These are phyloP conservation scores for Rhingia campestris DNA, from an alignment of 2,888 invertebrate species.

Conservation along the genomic window DNA sequence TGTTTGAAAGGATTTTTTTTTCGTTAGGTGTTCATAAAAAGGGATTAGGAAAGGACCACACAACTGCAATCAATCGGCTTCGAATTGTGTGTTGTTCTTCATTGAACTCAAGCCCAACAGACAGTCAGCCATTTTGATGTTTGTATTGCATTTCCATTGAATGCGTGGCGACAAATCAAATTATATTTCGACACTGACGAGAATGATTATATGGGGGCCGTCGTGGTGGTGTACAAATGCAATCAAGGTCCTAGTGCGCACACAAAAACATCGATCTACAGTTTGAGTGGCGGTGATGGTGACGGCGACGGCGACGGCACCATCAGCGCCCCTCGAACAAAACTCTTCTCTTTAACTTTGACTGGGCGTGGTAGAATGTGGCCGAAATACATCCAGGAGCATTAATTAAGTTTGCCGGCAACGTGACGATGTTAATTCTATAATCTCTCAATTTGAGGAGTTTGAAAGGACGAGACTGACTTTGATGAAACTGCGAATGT, in stretches of 20 bases:
- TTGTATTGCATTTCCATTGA: slow-evolving; percentile 68
- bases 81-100: slow-evolving; percentile 57
- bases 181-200: slow-evolving; percentile 40
- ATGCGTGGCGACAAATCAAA: slow-evolving; percentile 69
- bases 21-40: slow-evolving; percentile 25
- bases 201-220: background rate
- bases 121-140: slow-evolving; percentile 36
- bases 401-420: slow-evolving; percentile 68
- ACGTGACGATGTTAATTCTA: slow-evolving; percentile 71
- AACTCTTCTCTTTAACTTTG: background rate
- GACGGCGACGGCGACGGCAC: slow-evolving; percentile 33
- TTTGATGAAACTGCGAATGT: slow-evolving; percentile 17
- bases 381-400: slow-evolving; percentile 32
- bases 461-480: slow-evolving; percentile 8
- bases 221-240: slow-evolving; percentile 42
- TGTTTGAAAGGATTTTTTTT: background rate
- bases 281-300: background rate
- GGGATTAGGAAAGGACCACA: slow-evolving; percentile 27
- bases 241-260: slow-evolving; percentile 58
- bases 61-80: slow-evolving; percentile 70
- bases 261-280: slow-evolving; percentile 51
- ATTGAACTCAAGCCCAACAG: slow-evolving; percentile 1
- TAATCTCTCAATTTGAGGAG: slow-evolving; percentile 56
- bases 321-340: slow-evolving; percentile 12
- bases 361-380: slow-evolving; percentile 9